Base-by-base conservation (phyloP, 1,140 invertebrate genomes). In the Drosophila bifasciata region DNA sequence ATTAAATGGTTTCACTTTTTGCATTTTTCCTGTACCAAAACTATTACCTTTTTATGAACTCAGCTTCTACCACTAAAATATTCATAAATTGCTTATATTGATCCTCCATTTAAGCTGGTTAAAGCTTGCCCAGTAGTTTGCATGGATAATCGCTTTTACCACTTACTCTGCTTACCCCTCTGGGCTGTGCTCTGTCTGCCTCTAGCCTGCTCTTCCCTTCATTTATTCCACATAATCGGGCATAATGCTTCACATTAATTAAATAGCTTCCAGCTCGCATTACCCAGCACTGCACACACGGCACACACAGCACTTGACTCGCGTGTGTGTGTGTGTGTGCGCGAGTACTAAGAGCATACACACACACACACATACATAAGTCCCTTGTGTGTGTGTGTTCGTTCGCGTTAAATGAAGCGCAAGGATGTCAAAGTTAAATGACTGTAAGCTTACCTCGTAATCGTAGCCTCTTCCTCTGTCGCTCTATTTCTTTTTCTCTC, bases 181-280 rank as follows among this genome's bases (percentile, higher is more conserved):
- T 25, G 23, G 25, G 2, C 32, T 36, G 32, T 32, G 3, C 4
- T 32, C 28, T 11, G 28, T 11, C 28, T 32, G 28, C 32, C 32
- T 15, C 2, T 16, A 5, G 6, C 19, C 36, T 43, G 28, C 15
- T 32, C 7, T 50, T 17, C 11, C 44, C 36, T 48, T 40, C 48
- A 40, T 74, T 57, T 51, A 58, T 63, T 73, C 39, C 44, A 28
- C 45, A 41, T 76, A 80, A 69, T 86, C 81, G 53, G 32, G 60
- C 48, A 56, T 80, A 76, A 73, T 76, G 43, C 72, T 66, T 50
- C 41, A 55, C 81, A 84, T 76, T 86, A 84, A 84, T 84, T 86
- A 80, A 86, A 62, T 63, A 64, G 56, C 64, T 48, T 58, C 41
- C 23, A 55, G 32, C 16, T 61, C 23, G 19, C 25, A 66, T 49